A percentile compares a stretch with the other conserved stretches of the same genome.
phyloP scores from a whole-genome alignment of 2,797 vertebrate genomes.

The Sorex maritimensis region DNA sequence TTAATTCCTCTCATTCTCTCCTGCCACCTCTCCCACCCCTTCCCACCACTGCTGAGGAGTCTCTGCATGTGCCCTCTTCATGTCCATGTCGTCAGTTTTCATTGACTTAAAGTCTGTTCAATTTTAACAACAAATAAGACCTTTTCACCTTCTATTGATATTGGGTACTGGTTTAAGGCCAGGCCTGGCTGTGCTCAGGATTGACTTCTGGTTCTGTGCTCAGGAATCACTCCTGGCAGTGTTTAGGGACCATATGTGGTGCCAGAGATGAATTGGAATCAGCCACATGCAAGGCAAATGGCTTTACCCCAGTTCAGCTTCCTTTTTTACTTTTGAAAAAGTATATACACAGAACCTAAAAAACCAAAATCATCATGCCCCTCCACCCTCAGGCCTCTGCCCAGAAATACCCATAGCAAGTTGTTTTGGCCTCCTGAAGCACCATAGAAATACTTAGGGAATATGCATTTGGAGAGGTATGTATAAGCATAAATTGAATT shows the following conservation, averaged over 20 bases:
- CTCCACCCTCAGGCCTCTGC: neutral
- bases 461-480: neutral
- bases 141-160: neutral
- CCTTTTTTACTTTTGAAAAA: neutral
- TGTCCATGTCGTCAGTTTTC: neutral
- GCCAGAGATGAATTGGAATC: no score
- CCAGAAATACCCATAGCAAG: neutral
- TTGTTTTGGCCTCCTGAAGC: neutral
- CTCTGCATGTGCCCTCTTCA: neutral
- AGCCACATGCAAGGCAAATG: no score
- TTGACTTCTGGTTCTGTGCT: no score
- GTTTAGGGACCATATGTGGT: no score
- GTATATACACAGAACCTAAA: neutral
- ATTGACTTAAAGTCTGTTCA: neutral
- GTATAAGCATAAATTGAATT: neutral
- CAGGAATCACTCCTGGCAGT: no score
- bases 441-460: neutral
- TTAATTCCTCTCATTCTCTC: conserved; percentile 25
- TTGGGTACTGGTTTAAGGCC: no score
- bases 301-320: no score
- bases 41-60: conserved; percentile 27
- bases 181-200: no score
- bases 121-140: conserved; percentile 13
- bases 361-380: conserved; percentile 6
- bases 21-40: neutral